Evolutionary conservation across 2,888 invertebrate genomes (phyloP).

Genomic region (Idaea aversata): DNA sequence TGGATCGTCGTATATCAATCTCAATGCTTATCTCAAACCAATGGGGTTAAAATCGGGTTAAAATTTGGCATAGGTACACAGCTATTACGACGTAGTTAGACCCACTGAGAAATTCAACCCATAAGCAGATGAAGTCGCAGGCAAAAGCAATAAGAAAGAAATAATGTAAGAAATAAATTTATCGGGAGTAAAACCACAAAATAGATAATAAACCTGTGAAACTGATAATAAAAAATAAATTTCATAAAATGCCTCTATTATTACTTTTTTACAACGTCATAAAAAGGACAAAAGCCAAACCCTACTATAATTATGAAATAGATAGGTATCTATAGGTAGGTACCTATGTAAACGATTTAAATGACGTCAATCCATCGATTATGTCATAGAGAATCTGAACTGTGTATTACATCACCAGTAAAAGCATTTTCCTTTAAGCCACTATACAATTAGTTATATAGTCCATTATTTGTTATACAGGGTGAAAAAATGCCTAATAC

Average conservation of each 20-base stretch:
- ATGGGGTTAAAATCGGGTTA: too few relatives aligned
- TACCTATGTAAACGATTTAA: not conserved
- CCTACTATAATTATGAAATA: not conserved
- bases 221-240: too few relatives aligned
- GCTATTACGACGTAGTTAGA: too few relatives aligned
- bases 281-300: not conserved
- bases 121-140: too few relatives aligned
- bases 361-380: not conserved
- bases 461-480: not conserved
- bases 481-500: too few relatives aligned
- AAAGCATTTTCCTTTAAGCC: not conserved
- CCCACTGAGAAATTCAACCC: too few relatives aligned
- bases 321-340: not conserved
- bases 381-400: not conserved
- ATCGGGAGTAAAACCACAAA: not conserved
- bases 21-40: too few relatives aligned
- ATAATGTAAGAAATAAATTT: not conserved
- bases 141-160: too few relatives aligned
- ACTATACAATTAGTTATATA: not conserved
- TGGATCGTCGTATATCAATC: too few relatives aligned
- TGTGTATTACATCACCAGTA: not conserved
- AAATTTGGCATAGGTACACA: too few relatives aligned
- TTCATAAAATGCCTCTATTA: too few relatives aligned
- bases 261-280: too few relatives aligned
- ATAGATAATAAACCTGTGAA: not conserved